Percentiles rank a stretch among this genome's conserved stretches.
Conservation (phyloP, 64 coral and sea anemone species). For the Montipora foliosa region DNA sequence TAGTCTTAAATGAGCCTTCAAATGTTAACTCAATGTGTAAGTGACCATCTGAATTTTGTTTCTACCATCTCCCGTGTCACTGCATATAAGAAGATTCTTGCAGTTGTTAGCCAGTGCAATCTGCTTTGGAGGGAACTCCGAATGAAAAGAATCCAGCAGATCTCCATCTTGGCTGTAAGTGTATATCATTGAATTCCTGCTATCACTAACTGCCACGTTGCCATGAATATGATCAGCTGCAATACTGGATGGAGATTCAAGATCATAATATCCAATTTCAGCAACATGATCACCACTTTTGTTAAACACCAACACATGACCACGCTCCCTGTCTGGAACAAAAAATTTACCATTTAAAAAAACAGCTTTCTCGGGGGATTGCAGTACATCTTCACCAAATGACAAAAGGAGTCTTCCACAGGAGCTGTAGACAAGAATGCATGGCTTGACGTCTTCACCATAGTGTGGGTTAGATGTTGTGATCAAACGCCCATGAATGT, state of each 20-base stretch:
- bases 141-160: not conserved
- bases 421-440: conserved; percentile 58
- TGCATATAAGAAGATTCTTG: conserved; percentile 9
- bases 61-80: conserved; percentile 5
- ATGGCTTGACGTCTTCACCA: not conserved
- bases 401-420: conserved; percentile 21
- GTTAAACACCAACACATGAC: conserved; percentile 67
- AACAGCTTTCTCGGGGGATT: conserved; percentile 48
- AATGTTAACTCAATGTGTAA: not conserved
- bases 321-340: conserved; percentile 21
- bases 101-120: conserved; percentile 9
- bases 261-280: conserved; percentile 42
- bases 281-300: conserved; percentile 16
- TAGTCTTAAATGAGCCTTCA: too few species aligned
- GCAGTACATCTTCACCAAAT: conserved; percentile 64
- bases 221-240: conserved; percentile 39
- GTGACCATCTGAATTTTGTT: conserved; percentile 44
- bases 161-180: conserved; percentile 43
- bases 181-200: conserved; percentile 19
- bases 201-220: conserved; percentile 47
- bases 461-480: conserved; percentile 32
- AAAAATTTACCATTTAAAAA: conserved; percentile 62
- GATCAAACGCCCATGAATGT: conserved; percentile 54
- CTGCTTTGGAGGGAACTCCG: not conserved
- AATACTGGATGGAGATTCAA: conserved; percentile 31